Base-by-base conservation (phyloP, 1,140 invertebrate species). In the Hyposmocoma kahamanoa region DNA sequence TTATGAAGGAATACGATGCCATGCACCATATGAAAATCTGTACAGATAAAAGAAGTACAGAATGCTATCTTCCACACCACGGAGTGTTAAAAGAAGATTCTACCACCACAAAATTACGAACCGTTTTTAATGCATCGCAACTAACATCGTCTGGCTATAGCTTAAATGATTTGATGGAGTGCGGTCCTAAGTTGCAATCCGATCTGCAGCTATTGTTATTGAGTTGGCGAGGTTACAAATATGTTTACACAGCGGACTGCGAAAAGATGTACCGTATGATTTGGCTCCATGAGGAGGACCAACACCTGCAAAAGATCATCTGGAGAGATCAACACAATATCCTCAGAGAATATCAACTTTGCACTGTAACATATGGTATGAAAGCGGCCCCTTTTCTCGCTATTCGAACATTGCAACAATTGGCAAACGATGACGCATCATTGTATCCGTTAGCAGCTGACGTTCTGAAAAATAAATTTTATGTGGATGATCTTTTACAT, bases 221-320 rank as follows among this genome's bases (percentile, higher is more conserved):
- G 13, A 20, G 9, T 9, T 58, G 47, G 34, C 26, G 68, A 2
- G 24, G 6, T 11, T 26, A 53, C 36, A 34, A 32, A 34, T 47
- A 43, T 22, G 60, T 64, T 0, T 41, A 80, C 13, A 46, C 50
- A 1, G 50, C 54, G 1, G 72, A 83, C 42, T 61, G 78, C 1
- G 43, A 50, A 19, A 70, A 77, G 53, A 79, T 80, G 63, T 86
- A 67, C 47, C 46, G 74, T 6, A 72, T 77, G 52, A 62, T 84
- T 5, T 11, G 9, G 19, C 36, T 80, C 1, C 41, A 62, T 48
- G 20, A 34, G 22, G 39, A 64, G 1, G 59, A 79, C 48, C 17
- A 43, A 13, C 39, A 66, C 15, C 58, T 61, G 34, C 76, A 79
- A 57, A 9, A 9, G 5, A 34, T 34, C 30, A 13, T 34, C 10